Evolutionary conservation across 2,797 vertebrate species (phyloP).

Genomic region (Hydrolagus colliei): DNA sequence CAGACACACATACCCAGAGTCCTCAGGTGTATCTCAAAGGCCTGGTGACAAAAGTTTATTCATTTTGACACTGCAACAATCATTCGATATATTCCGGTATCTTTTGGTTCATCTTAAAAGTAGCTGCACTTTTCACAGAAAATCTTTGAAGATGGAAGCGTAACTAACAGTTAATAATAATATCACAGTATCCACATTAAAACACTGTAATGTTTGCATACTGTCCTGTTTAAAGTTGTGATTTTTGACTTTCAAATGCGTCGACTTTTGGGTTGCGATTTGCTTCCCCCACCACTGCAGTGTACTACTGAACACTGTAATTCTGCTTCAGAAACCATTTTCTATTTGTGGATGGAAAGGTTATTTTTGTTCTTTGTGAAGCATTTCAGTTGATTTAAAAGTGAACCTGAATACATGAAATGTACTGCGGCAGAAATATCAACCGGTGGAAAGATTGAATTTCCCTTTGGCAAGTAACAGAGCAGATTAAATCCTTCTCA

Average conservation of each 20-base stretch:
- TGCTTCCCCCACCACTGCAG: background rate
- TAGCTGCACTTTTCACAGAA: no score
- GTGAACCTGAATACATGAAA: background rate
- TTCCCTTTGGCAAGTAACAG: background rate
- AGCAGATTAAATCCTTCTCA: background rate
- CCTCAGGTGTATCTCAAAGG: no score
- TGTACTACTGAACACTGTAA: background rate
- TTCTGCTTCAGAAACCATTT: background rate
- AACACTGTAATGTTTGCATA: background rate
- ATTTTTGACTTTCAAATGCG: background rate
- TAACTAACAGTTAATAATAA: background rate
- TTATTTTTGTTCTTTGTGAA: slow-evolving; percentile 1
- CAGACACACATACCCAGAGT: no score
- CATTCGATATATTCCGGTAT: no score
- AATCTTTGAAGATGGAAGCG: no score
- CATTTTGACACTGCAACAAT: no score
- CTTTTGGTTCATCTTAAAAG: no score
- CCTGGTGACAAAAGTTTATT: no score
- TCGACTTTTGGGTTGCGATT: no score
- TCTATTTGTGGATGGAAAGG: background rate
- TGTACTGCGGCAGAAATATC: background rate
- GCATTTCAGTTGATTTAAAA: background rate
- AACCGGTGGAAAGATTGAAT: background rate
- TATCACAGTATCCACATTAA: background rate
- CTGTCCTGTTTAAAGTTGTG: background rate